Evolutionary conservation across 2,888 invertebrate species (phyloP), one percentile per base, ranked within the genome.

Genomic region (Rhopalosiphum nymphaeae): DNA sequence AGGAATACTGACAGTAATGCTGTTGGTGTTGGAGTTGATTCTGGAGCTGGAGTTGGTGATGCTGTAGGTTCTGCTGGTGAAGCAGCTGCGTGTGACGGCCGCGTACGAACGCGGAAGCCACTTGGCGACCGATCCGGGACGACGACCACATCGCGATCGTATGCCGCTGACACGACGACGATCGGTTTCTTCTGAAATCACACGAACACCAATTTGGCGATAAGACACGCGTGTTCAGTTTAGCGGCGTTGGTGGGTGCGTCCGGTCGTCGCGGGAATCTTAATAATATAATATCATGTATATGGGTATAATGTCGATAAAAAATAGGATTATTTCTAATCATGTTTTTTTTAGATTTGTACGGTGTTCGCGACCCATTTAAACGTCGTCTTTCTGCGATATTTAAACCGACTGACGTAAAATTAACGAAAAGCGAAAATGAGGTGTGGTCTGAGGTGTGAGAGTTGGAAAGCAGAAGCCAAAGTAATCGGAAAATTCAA

Each of bases 151-250:
- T 53, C 78, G 25, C 56, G 56, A 56, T 85, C 11, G 9, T 42
- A 7, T 21, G 9, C 78, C 36, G 36, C 36, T 36, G 67, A 67
- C 26, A 67, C 26, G 61, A 25, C 53, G 91, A 90, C 57, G 86
- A 94, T 61, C 90, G 93, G 93, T 90, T 90, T 91, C 46, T 94
- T 94, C 93, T 94, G 93, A 94, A 94, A 94, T 93, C 93, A 93
- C 93, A 93, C 90, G 57, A 90, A 93, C 93, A 89, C 85, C 89
- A 84, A 86, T 91, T 84, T 56, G 93, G 90, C 93, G 90, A 94
- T 94, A 84, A 94, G 85, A 90, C 57, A 86, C 93, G 90, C 86
- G 90, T 86, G 88, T 53, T 88, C 67, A 78, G 78, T 78, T 78
- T 78, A 7, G 78, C 36, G 42, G 49, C 85, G 46, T 86, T 57